Conservation (phyloP, 2,113 vertebrate genomes). For the Alosa alosa region DNA sequence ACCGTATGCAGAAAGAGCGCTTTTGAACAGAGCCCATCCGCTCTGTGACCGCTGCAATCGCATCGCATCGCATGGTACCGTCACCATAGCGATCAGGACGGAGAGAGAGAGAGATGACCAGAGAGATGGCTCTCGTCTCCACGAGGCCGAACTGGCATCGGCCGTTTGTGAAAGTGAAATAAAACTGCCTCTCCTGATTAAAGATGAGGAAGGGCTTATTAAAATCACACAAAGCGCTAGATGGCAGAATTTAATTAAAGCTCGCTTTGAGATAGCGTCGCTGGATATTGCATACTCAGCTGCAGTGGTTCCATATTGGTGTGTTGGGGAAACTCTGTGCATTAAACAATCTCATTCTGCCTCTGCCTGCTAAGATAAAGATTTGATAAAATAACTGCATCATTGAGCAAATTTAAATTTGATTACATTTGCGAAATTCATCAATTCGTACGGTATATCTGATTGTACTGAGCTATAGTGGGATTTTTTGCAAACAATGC, state of each 20-base stretch:
- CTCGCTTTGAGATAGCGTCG: slow-evolving; percentile 7
- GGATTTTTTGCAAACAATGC: not conserved
- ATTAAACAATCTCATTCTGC: not conserved
- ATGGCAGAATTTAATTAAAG: slow-evolving; percentile 32
- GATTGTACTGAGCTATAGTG: too few species aligned
- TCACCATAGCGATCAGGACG: not conserved
- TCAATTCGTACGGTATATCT: not conserved
- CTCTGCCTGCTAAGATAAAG: not conserved
- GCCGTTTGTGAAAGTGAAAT: not conserved
- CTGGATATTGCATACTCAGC: not conserved
- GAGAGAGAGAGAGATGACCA: not conserved
- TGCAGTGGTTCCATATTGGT: not conserved
- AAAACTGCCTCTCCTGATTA: not conserved
- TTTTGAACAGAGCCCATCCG: not conserved
- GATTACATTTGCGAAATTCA: not conserved
- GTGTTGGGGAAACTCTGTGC: not conserved
- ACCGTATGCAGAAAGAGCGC: not conserved
- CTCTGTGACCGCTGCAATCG: not conserved
- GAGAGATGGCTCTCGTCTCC: not conserved
- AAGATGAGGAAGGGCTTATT: slow-evolving; percentile 24
- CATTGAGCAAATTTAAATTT: slow-evolving; percentile 1
- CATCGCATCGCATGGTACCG: not conserved
- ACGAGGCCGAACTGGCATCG: not conserved
- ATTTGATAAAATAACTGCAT: not conserved
- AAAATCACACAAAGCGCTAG: slow-evolving; percentile 26